Conservation (phyloP, 2,797 vertebrate genomes). For the Choloepus didactylus region DNA sequence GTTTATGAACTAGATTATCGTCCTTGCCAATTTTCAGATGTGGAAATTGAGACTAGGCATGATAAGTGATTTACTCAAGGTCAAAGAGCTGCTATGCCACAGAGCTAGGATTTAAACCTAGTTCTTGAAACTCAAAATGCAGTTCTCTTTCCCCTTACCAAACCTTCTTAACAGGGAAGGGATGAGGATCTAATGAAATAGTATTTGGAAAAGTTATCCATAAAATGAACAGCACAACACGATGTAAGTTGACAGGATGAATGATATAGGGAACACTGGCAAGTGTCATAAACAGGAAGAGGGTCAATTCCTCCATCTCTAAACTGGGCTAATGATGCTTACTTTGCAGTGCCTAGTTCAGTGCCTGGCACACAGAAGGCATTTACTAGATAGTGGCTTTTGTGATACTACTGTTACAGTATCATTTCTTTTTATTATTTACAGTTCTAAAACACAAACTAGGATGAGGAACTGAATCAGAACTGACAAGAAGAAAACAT, state of each 20-base stretch:
- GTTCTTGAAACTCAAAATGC: not conserved
- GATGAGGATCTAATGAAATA: not conserved
- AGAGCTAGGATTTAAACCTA: constrained; percentile 12
- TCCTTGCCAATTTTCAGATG: constrained; percentile 23
- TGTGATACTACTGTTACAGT: not conserved
- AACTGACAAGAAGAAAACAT: constrained; percentile 46
- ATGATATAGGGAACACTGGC: not conserved
- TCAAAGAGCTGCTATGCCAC: constrained; percentile 8
- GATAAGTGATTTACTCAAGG: constrained; percentile 8
- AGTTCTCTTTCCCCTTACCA: not conserved
- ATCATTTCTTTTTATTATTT: not conserved
- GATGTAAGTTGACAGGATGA: not conserved
- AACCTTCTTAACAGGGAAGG: not conserved
- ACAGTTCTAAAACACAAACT: constrained; percentile 20
- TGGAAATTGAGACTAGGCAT: constrained; percentile 36
- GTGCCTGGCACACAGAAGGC: not conserved
- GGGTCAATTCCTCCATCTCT: not conserved
- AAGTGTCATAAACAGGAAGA: not conserved
- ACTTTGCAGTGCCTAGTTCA: not conserved
- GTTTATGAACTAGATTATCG: not conserved
- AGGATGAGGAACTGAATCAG: not conserved
- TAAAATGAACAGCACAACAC: not conserved
- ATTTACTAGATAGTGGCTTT: not conserved
- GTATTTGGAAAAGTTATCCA: not conserved
- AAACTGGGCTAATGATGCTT: not conserved